These are phyloP conservation scores for Indicator maculatus DNA, from an alignment of 2,113 vertebrate species.

Conservation along the genomic window DNA sequence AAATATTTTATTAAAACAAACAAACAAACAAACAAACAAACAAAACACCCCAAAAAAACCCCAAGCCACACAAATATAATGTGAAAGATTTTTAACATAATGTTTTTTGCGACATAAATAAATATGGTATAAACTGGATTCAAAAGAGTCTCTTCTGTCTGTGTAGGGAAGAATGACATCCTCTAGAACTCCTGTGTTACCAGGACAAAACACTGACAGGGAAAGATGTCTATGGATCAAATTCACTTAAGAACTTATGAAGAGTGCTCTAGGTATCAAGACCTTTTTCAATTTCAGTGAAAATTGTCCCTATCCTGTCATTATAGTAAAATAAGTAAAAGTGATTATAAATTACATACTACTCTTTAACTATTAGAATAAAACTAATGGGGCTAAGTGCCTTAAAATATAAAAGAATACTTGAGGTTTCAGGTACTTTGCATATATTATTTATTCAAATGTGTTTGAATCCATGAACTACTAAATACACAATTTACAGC, in stretches of 20 bases:
- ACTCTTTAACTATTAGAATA: not conserved
- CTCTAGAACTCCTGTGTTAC: not conserved
- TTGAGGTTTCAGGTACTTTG: slow-evolving; percentile 3
- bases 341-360: not conserved
- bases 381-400: not conserved
- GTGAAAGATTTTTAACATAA: not conserved
- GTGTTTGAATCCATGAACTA: not conserved
- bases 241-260: not conserved
- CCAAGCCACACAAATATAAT: not conserved
- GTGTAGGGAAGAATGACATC: not conserved
- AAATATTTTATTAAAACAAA: not conserved
- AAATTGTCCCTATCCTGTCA: not conserved
- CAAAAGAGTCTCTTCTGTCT: not conserved
- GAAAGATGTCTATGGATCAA: not conserved
- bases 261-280: not conserved
- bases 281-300: not conserved
- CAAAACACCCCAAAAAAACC: not conserved
- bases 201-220: not conserved
- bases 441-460: not conserved
- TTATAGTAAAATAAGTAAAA: not conserved
- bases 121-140: not conserved
- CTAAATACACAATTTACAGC: not conserved
- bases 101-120: no score
- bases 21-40: no score
- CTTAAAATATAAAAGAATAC: not conserved